phyloP scores from a whole-genome alignment of 2,797 vertebrate genomes.

The Taeniopygia guttata region DNA sequence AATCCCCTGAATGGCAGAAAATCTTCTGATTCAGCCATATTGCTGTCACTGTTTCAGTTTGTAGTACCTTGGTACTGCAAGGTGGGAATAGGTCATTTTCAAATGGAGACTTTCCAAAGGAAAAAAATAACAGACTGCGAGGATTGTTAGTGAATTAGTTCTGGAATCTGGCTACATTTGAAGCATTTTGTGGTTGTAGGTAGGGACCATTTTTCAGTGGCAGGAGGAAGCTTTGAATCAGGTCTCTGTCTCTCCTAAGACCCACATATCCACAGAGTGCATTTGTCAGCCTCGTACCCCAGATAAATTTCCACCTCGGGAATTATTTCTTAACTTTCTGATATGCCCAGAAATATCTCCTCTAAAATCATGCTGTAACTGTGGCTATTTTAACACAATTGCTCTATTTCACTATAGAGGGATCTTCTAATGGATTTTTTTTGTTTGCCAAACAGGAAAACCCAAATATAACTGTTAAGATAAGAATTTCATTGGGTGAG shows the following conservation, averaged over 20 bases:
- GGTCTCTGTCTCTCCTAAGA: neutral
- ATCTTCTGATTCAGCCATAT: neutral
- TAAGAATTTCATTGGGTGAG: neutral
- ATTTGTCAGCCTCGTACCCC: neutral
- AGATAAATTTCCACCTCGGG: neutral
- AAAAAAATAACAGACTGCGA: neutral
- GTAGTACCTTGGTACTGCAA: neutral
- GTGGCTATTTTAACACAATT: neutral
- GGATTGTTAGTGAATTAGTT: neutral
- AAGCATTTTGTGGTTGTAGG: neutral
- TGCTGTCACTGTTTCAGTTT: neutral
- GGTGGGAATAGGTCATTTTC: neutral
- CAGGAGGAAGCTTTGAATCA: neutral
- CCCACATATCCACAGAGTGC: neutral
- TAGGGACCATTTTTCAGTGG: neutral
- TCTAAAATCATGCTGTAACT: neutral
- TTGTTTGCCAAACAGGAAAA: neutral
- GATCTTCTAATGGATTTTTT: neutral
- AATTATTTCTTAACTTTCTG: neutral
- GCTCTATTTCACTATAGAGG: neutral
- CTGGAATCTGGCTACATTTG: neutral
- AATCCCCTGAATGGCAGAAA: neutral
- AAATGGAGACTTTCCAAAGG: neutral
- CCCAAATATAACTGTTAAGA: neutral
- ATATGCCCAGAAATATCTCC: neutral